Evolutionary conservation across 2,113 vertebrate species (phyloP).

Genomic region (Crypturellus undulatus): DNA sequence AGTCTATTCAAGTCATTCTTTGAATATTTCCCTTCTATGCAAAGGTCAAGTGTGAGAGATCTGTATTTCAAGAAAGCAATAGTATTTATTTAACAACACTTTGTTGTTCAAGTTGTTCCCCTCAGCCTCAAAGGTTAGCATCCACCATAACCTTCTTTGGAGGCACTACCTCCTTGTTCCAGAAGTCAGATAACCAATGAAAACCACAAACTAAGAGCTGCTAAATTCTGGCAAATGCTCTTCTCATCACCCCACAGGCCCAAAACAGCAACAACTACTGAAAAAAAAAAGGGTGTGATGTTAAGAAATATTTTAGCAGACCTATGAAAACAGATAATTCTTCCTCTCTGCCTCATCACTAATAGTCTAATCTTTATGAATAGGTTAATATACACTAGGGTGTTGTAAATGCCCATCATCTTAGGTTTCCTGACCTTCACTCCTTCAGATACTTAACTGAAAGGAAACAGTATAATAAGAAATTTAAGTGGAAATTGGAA

Average conservation of each 20-base stretch:
- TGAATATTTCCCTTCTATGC: neutral
- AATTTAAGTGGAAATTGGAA: neutral
- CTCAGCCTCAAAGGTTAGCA: neutral
- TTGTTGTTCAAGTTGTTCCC: neutral
- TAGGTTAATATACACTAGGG: neutral
- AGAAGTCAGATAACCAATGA: neutral
- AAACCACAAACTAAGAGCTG: neutral
- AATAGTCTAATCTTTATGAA: neutral
- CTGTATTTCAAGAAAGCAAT: neutral
- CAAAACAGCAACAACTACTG: no score
- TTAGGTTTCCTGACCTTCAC: neutral
- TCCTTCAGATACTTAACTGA: neutral
- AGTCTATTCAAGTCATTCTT: neutral
- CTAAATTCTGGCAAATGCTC: neutral
- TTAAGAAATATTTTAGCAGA: neutral
- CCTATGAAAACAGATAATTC: neutral
- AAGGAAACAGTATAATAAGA: neutral
- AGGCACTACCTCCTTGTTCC: neutral
- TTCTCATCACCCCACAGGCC: neutral
- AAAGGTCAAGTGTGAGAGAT: neutral
- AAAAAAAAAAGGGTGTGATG: neutral
- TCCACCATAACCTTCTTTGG: neutral
- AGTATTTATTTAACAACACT: neutral
- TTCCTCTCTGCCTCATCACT: neutral
- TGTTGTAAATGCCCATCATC: neutral